Evolutionary conservation across 2,797 vertebrate genomes (phyloP), one percentile per base, ranked within the genome.

Genomic region (Rhynchotus rufescens): DNA sequence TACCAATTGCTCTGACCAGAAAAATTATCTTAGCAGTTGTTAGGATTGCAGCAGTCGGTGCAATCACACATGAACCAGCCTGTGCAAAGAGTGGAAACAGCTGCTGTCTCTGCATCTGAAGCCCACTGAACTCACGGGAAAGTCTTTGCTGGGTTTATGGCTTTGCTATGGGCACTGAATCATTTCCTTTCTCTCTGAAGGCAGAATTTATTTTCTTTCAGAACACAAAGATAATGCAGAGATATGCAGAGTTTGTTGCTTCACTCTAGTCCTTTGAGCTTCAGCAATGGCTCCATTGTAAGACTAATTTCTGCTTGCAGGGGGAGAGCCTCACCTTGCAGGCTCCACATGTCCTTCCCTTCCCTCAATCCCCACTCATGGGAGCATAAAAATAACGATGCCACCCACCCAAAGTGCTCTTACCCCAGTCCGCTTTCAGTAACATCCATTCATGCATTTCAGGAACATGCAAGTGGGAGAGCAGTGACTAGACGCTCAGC

Each of bases 401-500:
- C 26, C 49, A 69, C 30, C 49, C 34, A 40, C 52, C 19, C 52
- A 26, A 69, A 13, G 26, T 38, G 15, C 26, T 74, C 4, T 65
- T 69, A 69, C 49, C 20, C n/a, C 40, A 49, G 26, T 17, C 28
- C 28, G 28, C 23, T 78, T 74, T 38, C 67, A 91, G 7, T 21
- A 66, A 61, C 10, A 45, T 10, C 56, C 36, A 36, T 10, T 36
- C 36, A 36, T 36, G 36, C 36, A 36, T 36, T 36, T 36, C 36
- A 36, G 36, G 36, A 36, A 36, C 36, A 36, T 36, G n/a, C 49
- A 73, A 69, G 64, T 8, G 16, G 23, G 40, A 68, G 12, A 23
- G 9, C 52, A 57, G 40, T 65, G 57, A 22, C 45, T 10, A 17
- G 0, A 0, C 0, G 1, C 14, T 28, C 36, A 38, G 59, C 78